These are phyloP conservation scores for Drosophila borealis DNA, from an alignment of 2,888 invertebrate genomes.

Conservation along the genomic window DNA sequence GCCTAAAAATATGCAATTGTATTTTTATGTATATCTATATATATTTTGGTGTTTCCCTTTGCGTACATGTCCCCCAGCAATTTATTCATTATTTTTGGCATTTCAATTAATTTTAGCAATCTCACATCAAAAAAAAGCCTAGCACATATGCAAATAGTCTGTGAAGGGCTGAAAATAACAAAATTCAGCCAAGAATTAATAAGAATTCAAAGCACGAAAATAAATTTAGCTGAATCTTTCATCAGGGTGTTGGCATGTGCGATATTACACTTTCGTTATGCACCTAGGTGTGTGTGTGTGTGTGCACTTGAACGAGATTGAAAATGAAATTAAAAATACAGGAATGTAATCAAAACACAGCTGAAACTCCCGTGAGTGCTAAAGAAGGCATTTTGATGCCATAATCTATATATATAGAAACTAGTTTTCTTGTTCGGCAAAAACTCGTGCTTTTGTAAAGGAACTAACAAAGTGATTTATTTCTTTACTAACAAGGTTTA, in stretches of 20 bases:
- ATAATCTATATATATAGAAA: background rate
- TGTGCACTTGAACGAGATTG: constrained; percentile 1
- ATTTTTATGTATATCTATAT: background rate
- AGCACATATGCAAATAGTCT: background rate
- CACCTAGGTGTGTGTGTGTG: constrained; percentile 6
- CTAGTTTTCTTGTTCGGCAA: background rate
- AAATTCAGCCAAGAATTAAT: constrained; percentile 22
- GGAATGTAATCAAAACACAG: constrained; percentile 24
- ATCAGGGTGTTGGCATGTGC: background rate
- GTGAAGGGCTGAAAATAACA: background rate
- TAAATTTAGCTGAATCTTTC: constrained; percentile 14
- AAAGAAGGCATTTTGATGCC: background rate
- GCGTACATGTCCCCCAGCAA: background rate
- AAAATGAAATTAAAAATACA: constrained; percentile 17
- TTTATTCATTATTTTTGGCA: constrained; percentile 23
- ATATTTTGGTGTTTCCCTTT: background rate
- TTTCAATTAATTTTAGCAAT: constrained; percentile 31
- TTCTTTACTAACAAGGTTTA: too few species aligned
- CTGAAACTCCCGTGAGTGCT: background rate
- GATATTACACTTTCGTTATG: constrained; percentile 1
- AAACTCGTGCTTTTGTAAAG: background rate
- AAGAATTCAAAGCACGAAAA: constrained; percentile 32
- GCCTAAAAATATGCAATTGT: background rate
- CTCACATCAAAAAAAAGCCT: background rate
- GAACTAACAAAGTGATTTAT: too few species aligned